A percentile compares a stretch with the other conserved stretches of the same genome.
phyloP scores from a whole-genome alignment of 2,113 vertebrate species.

The Egretta garzetta region DNA sequence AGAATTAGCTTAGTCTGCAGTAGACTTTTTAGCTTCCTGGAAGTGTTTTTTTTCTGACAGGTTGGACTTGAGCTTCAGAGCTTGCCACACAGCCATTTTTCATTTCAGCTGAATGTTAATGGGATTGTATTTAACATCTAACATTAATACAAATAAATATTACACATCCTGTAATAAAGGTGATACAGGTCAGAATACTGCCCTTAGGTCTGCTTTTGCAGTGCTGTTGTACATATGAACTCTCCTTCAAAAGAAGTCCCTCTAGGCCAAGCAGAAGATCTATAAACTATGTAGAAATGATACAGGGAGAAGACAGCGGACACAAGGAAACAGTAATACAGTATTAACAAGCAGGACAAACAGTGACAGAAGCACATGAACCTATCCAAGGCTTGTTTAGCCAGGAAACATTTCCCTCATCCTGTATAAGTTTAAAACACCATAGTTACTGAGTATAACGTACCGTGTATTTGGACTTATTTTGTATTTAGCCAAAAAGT shows the following conservation, averaged over 20 bases:
- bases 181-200: background rate
- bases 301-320: background rate
- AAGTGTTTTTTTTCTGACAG: background rate
- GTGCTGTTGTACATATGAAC: background rate
- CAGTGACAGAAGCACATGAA: background rate
- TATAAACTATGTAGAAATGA: background rate
- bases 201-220: background rate
- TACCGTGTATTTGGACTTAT: background rate
- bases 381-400: background rate
- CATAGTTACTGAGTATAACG: background rate
- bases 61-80: background rate
- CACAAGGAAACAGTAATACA: background rate
- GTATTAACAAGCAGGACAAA: background rate
- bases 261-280: background rate
- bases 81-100: background rate
- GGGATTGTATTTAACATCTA: background rate
- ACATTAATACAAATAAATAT: background rate
- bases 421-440: background rate
- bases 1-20: background rate
- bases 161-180: background rate
- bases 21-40: background rate
- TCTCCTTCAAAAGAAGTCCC: background rate
- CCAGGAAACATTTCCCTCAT: too few species aligned
- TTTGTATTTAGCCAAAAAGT: background rate
- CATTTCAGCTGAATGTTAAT: background rate